Percentiles rank a stretch among this genome's conserved stretches.
Evolutionary conservation across 2,113 vertebrate genomes (phyloP).

Genomic region (Phyllostomus discolor): DNA sequence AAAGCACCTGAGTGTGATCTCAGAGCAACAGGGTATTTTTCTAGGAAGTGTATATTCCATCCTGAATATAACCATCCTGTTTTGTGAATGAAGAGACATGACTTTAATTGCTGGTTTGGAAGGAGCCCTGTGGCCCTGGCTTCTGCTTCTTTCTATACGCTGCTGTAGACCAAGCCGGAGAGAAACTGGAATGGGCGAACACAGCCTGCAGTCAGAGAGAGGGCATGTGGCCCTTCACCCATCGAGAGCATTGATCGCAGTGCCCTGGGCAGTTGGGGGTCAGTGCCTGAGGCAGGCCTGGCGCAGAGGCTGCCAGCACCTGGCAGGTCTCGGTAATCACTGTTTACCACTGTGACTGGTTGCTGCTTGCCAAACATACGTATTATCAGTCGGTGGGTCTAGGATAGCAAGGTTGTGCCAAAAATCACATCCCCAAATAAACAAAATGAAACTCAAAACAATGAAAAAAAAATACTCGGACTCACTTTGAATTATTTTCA

Average conservation of each 20-base stretch:
- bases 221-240: neutral
- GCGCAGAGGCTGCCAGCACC: neutral
- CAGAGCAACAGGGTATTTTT: slow-evolving; percentile 49
- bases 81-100: neutral
- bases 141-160: neutral
- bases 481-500: neutral
- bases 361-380: neutral
- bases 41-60: neutral
- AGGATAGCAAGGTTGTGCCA: neutral
- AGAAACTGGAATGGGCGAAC: neutral
- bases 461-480: neutral
- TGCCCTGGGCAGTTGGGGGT: neutral
- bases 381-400: neutral
- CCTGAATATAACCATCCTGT: neutral
- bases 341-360: neutral
- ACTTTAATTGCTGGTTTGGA: neutral
- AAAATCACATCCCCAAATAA: neutral
- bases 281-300: neutral
- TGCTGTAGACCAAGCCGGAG: neutral
- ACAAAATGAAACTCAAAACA: neutral
- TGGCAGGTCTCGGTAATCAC: neutral
- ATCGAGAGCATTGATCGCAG: neutral
- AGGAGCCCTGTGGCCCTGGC: neutral
- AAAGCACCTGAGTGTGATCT: slow-evolving; percentile 45
- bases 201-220: neutral